phyloP scores from a whole-genome alignment of 2,113 vertebrate species.

The Ibidorhyncha struthersii region DNA sequence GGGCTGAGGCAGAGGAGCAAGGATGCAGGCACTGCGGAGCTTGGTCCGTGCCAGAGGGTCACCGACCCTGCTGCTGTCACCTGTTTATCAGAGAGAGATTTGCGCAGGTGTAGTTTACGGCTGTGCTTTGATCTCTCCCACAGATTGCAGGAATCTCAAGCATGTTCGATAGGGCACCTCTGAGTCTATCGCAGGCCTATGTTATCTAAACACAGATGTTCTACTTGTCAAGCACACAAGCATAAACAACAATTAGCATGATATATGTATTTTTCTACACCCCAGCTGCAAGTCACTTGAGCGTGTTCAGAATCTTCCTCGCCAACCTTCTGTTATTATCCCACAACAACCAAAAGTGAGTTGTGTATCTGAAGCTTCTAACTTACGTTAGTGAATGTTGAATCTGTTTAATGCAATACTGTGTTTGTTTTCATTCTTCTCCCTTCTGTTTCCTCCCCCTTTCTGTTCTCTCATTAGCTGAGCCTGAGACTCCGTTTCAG shows the following conservation, averaged over 20 bases:
- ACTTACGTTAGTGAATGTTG: neutral
- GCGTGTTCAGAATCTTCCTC: neutral
- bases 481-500: neutral
- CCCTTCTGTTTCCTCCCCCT: neutral
- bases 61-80: fast-evolving
- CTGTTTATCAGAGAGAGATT: neutral
- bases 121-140: neutral
- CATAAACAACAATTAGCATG: neutral
- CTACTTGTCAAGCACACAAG: neutral
- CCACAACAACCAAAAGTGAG: neutral
- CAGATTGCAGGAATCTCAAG: neutral
- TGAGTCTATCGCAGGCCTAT: neutral
- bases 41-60: fast-evolving
- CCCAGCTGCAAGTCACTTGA: neutral
- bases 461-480: neutral
- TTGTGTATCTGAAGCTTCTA: neutral
- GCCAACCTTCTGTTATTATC: neutral
- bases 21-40: fast-evolving
- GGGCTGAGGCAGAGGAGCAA: fast-evolving
- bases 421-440: neutral
- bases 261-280: neutral
- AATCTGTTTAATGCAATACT: neutral
- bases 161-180: neutral
- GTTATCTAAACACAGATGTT: neutral
- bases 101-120: fast-evolving